A percentile compares a stretch with the other conserved stretches of the same genome.
phyloP scores from a whole-genome alignment of 1,140 invertebrate species.

The Megathymus violae region DNA sequence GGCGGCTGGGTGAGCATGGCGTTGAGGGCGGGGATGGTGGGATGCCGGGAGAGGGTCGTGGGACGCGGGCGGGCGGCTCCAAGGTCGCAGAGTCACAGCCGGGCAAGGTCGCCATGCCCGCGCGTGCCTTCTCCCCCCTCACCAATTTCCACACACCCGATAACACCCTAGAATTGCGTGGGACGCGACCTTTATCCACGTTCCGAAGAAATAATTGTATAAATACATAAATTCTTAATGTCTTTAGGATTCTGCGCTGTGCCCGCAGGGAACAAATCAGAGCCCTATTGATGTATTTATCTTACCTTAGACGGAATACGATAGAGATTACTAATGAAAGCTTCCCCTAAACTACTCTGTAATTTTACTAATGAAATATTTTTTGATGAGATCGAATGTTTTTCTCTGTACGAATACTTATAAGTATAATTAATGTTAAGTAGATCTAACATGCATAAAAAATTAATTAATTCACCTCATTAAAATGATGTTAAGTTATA shows the following conservation, averaged over 20 bases:
- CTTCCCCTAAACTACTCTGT: too few species aligned
- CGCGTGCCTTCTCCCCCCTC: conserved; percentile 67
- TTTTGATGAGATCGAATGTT: too few species aligned
- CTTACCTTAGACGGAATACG: too few species aligned
- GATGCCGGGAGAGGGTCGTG: conserved; percentile 38
- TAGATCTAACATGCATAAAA: too few species aligned
- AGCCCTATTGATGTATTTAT: not conserved
- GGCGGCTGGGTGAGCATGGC: conserved; percentile 45
- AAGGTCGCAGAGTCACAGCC: conserved; percentile 82
- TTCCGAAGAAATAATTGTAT: conserved; percentile 79
- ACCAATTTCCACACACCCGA: conserved; percentile 59
- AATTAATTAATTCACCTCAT: too few species aligned
- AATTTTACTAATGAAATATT: too few species aligned
- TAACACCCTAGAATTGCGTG: conserved; percentile 76
- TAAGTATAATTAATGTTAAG: too few species aligned
- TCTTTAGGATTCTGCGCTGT: conserved; percentile 45
- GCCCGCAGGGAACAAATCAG: not conserved
- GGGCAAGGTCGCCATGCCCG: conserved; percentile 80
- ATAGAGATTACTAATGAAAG: too few species aligned
- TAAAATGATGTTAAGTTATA: too few species aligned
- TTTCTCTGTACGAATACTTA: too few species aligned
- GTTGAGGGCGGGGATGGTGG: conserved; percentile 45
- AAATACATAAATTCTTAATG: conserved; percentile 72
- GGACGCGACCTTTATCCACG: conserved; percentile 81
- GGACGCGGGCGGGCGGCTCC: conserved; percentile 61